phyloP scores from a whole-genome alignment of 2,888 invertebrate species.

The Drosophila prostipennis region DNA sequence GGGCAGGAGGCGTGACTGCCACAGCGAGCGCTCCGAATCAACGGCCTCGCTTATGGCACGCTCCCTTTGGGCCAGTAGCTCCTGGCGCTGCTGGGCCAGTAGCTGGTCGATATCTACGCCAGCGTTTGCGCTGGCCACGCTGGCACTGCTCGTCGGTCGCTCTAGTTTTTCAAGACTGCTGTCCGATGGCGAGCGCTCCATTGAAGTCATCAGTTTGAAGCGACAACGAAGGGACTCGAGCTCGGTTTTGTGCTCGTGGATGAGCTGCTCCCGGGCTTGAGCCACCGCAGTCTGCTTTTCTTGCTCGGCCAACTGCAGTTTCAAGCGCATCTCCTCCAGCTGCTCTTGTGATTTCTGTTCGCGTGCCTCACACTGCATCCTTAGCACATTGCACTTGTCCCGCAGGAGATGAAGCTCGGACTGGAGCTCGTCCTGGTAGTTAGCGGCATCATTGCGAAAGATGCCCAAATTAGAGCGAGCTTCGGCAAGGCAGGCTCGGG shows the following conservation, averaged over 20 bases:
- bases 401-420: slow-evolving; percentile 85
- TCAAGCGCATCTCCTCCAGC: slow-evolving; percentile 75
- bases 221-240: slow-evolving; percentile 90
- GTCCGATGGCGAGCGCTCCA: slow-evolving; percentile 91
- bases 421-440: slow-evolving; percentile 85
- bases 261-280: slow-evolving; percentile 89
- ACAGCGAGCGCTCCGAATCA: slow-evolving; percentile 84
- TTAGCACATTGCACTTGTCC: slow-evolving; percentile 86
- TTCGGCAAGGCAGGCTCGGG: slow-evolving; percentile 86
- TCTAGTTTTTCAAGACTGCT: slow-evolving; percentile 91
- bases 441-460: slow-evolving; percentile 85
- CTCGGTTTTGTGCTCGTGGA: slow-evolving; percentile 90
- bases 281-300: slow-evolving; percentile 87
- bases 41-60: slow-evolving; percentile 85
- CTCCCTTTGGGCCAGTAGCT: slow-evolving; percentile 86
- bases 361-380: slow-evolving; percentile 85
- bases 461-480: slow-evolving; percentile 87
- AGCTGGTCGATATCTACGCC: slow-evolving; percentile 86
- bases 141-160: slow-evolving; percentile 85
- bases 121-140: slow-evolving; percentile 49
- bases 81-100: slow-evolving; percentile 88
- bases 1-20: slow-evolving; percentile 80
- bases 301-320: slow-evolving; percentile 60
- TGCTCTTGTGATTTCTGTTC: slow-evolving; percentile 83
- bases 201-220: slow-evolving; percentile 90